Evolutionary conservation across 2,888 invertebrate species (phyloP).

Genomic region (Allygus modestus): DNA sequence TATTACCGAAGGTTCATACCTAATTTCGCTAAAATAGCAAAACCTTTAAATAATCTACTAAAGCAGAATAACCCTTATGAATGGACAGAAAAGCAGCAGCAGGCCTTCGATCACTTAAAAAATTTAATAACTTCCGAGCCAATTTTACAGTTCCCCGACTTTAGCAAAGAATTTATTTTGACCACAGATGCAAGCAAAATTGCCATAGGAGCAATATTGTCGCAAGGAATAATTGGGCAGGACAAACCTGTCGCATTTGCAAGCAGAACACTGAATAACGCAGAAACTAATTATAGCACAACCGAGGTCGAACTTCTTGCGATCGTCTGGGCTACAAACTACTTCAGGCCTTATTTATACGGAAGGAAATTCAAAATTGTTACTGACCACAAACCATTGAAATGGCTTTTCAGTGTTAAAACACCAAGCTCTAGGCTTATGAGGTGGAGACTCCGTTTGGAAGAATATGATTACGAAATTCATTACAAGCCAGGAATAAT

Average conservation of each 20-base stretch:
- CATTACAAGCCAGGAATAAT: neutral
- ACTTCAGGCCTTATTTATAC: constrained; percentile 28
- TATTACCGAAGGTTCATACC: constrained; percentile 50
- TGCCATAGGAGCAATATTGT: constrained; percentile 42
- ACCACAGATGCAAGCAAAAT: constrained; percentile 41
- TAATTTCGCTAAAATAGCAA: constrained; percentile 50
- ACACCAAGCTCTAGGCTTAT: neutral
- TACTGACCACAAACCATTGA: constrained; percentile 44
- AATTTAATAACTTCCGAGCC: constrained; percentile 10
- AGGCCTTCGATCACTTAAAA: constrained; percentile 36
- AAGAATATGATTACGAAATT: constrained; percentile 17
- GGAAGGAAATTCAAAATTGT: constrained; percentile 33
- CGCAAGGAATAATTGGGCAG: constrained; percentile 15
- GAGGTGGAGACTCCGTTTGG: neutral
- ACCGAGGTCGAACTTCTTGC: constrained; percentile 53
- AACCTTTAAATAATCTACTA: constrained; percentile 30
- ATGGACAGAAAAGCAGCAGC: constrained; percentile 21
- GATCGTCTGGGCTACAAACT: constrained; percentile 19
- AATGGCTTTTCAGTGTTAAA: constrained; percentile 34
- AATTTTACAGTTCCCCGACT: constrained; percentile 25
- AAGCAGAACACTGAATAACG: constrained; percentile 18
- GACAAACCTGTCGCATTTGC: constrained; percentile 49
- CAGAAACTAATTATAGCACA: constrained; percentile 20
- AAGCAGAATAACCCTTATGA: neutral
- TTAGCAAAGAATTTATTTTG: constrained; percentile 13